Conservation (phyloP, 2,113 vertebrate species). For the Rhea americana region DNA sequence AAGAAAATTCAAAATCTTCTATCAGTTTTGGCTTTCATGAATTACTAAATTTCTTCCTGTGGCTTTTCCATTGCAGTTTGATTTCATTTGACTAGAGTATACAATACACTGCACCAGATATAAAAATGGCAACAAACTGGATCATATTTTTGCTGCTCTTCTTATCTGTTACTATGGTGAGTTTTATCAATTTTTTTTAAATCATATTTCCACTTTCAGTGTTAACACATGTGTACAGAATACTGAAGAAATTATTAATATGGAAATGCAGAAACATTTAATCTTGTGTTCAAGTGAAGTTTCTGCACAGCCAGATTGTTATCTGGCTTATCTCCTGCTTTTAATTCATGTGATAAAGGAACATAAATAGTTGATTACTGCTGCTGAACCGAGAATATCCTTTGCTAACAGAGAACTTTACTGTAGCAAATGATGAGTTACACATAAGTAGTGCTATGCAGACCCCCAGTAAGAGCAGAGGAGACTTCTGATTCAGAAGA, state of each 20-base stretch:
- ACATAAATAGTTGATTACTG: background rate
- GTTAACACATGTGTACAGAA: background rate
- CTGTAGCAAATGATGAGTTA: background rate
- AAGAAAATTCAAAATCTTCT: background rate
- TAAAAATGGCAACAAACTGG: slow-evolving; percentile 73
- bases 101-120: slow-evolving; percentile 4
- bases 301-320: background rate
- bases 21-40: background rate
- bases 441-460: background rate
- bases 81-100: background rate
- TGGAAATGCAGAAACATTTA: background rate
- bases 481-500: background rate
- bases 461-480: background rate
- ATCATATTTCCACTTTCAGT: background rate
- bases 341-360: background rate
- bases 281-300: background rate
- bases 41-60: background rate
- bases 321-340: background rate
- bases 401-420: background rate
- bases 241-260: background rate
- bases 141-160: slow-evolving; percentile 73
- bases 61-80: slow-evolving; percentile 46
- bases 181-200: background rate
- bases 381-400: background rate
- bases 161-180: slow-evolving; percentile 77